These are phyloP conservation scores for Lithophane semibrunnea DNA, from an alignment of 2,888 invertebrate species.

Conservation along the genomic window DNA sequence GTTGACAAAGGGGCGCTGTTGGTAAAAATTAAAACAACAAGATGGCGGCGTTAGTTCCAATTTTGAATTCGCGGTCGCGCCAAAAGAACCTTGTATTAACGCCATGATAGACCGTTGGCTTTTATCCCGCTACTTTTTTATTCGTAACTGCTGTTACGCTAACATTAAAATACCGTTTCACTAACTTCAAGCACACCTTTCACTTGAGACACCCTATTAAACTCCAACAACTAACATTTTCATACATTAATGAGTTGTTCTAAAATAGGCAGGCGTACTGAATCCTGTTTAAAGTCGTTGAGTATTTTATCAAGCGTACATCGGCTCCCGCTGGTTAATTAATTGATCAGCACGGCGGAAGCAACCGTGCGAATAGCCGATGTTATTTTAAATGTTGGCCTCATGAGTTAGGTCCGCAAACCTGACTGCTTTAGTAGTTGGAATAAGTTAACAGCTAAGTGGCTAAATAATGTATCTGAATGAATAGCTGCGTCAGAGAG, in stretches of 20 bases:
- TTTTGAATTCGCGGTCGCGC: too few species aligned
- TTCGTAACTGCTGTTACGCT: background rate
- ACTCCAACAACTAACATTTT: conserved; percentile 36
- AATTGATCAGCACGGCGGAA: conserved; percentile 58
- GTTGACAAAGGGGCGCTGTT: too few species aligned
- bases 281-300: conserved; percentile 50
- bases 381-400: conserved; percentile 50
- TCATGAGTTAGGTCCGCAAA: background rate
- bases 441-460: conserved; percentile 9
- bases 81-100: too few species aligned
- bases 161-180: conserved; percentile 18
- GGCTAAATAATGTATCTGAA: background rate
- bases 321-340: conserved; percentile 52
- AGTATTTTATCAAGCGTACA: conserved; percentile 62
- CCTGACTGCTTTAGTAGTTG: conserved; percentile 11
- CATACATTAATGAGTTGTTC: conserved; percentile 41
- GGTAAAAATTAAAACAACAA: too few species aligned
- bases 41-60: too few species aligned
- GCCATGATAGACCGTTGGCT: too few species aligned
- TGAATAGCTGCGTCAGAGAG: background rate
- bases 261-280: conserved; percentile 35
- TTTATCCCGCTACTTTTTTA: background rate
- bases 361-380: conserved; percentile 38
- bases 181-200: conserved; percentile 23
- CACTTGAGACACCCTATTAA: conserved; percentile 28